phyloP scores from a whole-genome alignment of 2,888 invertebrate genomes.

The Oxycera nigricornis region DNA sequence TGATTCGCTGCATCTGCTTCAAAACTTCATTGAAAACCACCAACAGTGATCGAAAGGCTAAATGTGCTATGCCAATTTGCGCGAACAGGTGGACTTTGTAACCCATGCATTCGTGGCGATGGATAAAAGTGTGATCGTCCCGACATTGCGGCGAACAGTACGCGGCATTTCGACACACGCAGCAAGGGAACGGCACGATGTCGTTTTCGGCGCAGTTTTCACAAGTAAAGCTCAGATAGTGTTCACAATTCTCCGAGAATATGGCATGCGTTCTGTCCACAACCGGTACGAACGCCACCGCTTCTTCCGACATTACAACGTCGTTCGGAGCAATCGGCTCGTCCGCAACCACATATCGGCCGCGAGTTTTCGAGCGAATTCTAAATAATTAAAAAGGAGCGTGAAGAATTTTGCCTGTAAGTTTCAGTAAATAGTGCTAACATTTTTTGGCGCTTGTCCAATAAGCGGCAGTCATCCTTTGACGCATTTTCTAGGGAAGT shows the following conservation, averaged over 20 bases:
- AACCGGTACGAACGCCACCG: constrained; percentile 76
- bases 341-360: constrained; percentile 72
- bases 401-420: not conserved
- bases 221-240: constrained; percentile 66
- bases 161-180: constrained; percentile 69
- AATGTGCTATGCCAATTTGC: constrained; percentile 78
- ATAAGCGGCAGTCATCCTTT: not conserved
- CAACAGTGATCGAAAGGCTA: constrained; percentile 75
- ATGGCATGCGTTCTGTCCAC: not conserved
- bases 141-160: constrained; percentile 75
- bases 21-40: constrained; percentile 57
- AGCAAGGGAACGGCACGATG: constrained; percentile 73
- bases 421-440: constrained; percentile 16
- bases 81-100: constrained; percentile 69
- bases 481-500: not conserved
- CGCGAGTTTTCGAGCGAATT: constrained; percentile 66
- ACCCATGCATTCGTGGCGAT: constrained; percentile 76
- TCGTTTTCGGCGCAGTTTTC: constrained; percentile 74
- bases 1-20: not conserved
- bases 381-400: constrained; percentile 42
- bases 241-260: not conserved
- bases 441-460: constrained; percentile 37
- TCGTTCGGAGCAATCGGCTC: constrained; percentile 70
- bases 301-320: constrained; percentile 79
- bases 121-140: constrained; percentile 65